Conservation (phyloP, 1,140 invertebrate species). For the Microvelia longipes region DNA sequence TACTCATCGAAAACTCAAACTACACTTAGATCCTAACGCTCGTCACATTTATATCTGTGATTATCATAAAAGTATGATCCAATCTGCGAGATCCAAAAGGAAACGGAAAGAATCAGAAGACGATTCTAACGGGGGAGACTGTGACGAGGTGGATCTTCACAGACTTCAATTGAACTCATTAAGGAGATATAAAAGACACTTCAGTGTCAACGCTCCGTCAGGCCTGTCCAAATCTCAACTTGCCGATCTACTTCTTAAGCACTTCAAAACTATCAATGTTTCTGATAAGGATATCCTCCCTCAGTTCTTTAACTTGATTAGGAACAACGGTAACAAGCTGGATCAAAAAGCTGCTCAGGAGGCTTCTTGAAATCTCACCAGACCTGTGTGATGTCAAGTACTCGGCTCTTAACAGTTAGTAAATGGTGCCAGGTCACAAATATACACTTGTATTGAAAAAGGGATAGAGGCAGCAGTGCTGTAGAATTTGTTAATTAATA, state of each 20-base stretch:
- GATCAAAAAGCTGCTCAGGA: slow-evolving; percentile 48
- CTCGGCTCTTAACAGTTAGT: too few relatives aligned
- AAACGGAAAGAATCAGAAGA: slow-evolving; percentile 83
- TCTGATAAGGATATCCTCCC: slow-evolving; percentile 87
- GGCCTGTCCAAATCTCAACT: slow-evolving; percentile 88
- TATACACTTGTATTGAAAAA: too few relatives aligned
- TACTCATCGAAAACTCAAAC: slow-evolving; percentile 75
- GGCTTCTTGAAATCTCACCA: background rate
- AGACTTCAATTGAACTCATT: slow-evolving; percentile 86
- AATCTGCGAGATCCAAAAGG: slow-evolving; percentile 73
- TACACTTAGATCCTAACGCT: slow-evolving; percentile 66
- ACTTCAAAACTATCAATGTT: slow-evolving; percentile 86
- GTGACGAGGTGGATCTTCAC: slow-evolving; percentile 84
- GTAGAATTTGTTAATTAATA: too few relatives aligned
- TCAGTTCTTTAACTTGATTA: slow-evolving; percentile 93
- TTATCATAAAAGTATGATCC: slow-evolving; percentile 86
- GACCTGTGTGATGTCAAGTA: background rate
- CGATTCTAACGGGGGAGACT: slow-evolving; percentile 64
- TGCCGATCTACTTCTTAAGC: slow-evolving; percentile 85
- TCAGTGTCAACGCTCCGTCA: slow-evolving; percentile 74
- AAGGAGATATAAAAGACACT: slow-evolving; percentile 82
- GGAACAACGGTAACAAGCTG: slow-evolving; percentile 82
- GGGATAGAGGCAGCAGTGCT: too few relatives aligned
- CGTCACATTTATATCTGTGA: slow-evolving; percentile 94
- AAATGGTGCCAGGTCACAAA: too few relatives aligned